Evolutionary conservation across 2,888 invertebrate species (phyloP).

Genomic region (Eurois occulta): DNA sequence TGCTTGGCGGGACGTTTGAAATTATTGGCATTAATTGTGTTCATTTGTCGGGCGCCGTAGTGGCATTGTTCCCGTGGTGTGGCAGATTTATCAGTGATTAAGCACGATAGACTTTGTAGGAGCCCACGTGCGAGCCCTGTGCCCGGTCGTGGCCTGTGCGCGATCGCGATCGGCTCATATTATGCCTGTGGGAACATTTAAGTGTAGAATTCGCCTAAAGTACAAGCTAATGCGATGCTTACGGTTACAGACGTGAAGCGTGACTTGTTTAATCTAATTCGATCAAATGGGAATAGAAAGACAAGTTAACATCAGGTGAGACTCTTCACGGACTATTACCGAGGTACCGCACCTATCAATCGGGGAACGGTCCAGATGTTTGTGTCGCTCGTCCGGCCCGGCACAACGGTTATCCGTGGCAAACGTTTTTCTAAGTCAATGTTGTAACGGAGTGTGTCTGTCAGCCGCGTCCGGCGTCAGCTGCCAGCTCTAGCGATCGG

Average conservation of each 20-base stretch:
- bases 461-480: slow-evolving; percentile 87
- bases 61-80: slow-evolving; percentile 82
- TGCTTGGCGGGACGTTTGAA: slow-evolving; percentile 64
- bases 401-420: slow-evolving; percentile 81
- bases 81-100: slow-evolving; percentile 83
- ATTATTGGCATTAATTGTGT: slow-evolving; percentile 83
- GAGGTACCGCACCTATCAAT: slow-evolving; percentile 75
- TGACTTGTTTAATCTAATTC: slow-evolving; percentile 69
- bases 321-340: slow-evolving; percentile 74
- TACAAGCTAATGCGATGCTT: slow-evolving; percentile 57
- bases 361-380: slow-evolving; percentile 79
- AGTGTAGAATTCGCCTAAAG: slow-evolving; percentile 61
- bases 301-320: slow-evolving; percentile 73
- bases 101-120: slow-evolving; percentile 78
- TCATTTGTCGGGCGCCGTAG: slow-evolving; percentile 81
- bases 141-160: slow-evolving; percentile 82
- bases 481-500: slow-evolving; percentile 86
- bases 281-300: slow-evolving; percentile 67
- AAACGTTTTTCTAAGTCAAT: slow-evolving; percentile 90
- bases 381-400: slow-evolving; percentile 74
- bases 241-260: slow-evolving; percentile 63
- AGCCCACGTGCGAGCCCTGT: slow-evolving; percentile 81
- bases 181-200: slow-evolving; percentile 81
- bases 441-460: slow-evolving; percentile 89
- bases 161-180: slow-evolving; percentile 82